Conservation (phyloP, 2,888 invertebrate genomes). For the Dynastes grantii region DNA sequence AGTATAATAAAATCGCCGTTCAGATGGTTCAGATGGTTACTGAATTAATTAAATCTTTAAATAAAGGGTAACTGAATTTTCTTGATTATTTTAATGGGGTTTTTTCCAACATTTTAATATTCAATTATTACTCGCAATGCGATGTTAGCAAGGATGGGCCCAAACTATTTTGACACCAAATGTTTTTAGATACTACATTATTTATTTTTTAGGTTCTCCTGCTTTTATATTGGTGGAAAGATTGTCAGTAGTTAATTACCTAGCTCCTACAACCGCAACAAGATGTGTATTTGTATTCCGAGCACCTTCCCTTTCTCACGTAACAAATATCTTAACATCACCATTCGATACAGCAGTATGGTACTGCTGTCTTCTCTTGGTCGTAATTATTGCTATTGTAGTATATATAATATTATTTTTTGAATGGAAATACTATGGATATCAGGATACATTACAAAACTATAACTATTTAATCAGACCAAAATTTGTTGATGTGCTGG, state of each 20-base stretch:
- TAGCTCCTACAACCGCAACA: slow-evolving; percentile 73
- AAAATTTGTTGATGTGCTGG: slow-evolving; percentile 61
- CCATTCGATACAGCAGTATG: slow-evolving; percentile 79
- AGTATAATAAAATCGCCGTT: too few species aligned
- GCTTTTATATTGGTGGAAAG: slow-evolving; percentile 66
- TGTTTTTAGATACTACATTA: not conserved
- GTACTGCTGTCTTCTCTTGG: slow-evolving; percentile 71
- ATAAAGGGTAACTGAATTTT: too few species aligned
- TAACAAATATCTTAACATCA: slow-evolving; percentile 78
- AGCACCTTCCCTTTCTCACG: slow-evolving; percentile 77
- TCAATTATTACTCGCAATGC: too few species aligned
- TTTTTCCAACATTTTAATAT: too few species aligned
- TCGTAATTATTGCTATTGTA: slow-evolving; percentile 57
- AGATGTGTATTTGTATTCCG: slow-evolving; percentile 77
- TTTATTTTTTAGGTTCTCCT: slow-evolving; percentile 54
- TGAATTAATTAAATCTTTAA: too few species aligned
- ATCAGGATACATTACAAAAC: slow-evolving; percentile 48
- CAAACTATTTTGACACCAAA: too few species aligned
- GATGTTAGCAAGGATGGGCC: not conserved
- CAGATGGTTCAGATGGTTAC: too few species aligned
- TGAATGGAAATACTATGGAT: slow-evolving; percentile 63
- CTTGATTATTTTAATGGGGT: too few species aligned
- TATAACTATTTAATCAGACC: slow-evolving; percentile 55
- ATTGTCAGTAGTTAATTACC: slow-evolving; percentile 71
- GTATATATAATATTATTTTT: slow-evolving; percentile 62